Evolutionary conservation across 1,140 invertebrate species (phyloP), one percentile per base, ranked within the genome.

Genomic region (Calliopsis andreniformis): DNA sequence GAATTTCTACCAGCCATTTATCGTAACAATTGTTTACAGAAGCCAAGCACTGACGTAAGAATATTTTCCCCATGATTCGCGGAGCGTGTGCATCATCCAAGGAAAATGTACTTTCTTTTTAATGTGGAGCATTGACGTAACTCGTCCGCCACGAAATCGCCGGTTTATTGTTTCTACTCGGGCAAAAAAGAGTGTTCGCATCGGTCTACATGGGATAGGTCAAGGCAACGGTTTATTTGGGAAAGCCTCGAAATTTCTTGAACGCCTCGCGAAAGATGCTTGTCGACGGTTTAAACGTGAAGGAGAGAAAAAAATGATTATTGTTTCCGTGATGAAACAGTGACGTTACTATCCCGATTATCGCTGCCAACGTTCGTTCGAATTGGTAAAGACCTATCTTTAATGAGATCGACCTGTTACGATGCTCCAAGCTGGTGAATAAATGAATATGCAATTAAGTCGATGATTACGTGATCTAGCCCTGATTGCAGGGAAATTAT

Each of bases 181-280:
- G 62, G 73, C 55, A 80, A 79, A 76, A 75, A 83, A 71, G 49
- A 78, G 43, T 28, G 59, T 67, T 49, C 42, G 47, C 61, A 47
- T 47, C 58, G 64, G 71, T 63, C 75, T 59, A 56, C 62, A 68
- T 86, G 53, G 76, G 82, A 83, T 88, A 88, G 87, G 87, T 88
- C 87, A 88, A 78, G 83, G 72, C 47, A 80, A 43, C 23, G 39
- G 87, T 88, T 88, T 88, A 79, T 86, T 85, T 88, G 87, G 67
- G 75, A 80, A 80, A 75, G 78, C 81, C 78, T 70, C 73, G 63
- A 86, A 84, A 87, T 86, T 84, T 86, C 79, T 76, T 71, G 81
- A 87, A 84, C 85, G 82, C 51, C 67, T 64, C 56, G 62, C 39
- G 53, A 70, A 23, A 59, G 66, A 20, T 30, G 16, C 61, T 56